Conservation (phyloP, 2,113 vertebrate genomes). For the Menura novaehollandiae region DNA sequence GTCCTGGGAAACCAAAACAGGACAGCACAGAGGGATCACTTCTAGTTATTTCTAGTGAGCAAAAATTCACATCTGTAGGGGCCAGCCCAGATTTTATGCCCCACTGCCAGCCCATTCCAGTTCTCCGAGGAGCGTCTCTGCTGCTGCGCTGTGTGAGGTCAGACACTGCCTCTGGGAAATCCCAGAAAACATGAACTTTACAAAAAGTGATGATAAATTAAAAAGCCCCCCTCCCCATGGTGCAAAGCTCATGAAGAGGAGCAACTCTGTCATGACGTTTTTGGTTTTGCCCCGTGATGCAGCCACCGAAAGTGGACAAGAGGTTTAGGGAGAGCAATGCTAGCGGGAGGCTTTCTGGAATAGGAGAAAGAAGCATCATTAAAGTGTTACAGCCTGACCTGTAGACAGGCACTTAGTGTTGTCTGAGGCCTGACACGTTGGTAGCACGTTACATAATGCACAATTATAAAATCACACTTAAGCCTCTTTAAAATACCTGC, state of each 20-base stretch:
- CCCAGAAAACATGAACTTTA: background rate
- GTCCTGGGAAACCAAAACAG: background rate
- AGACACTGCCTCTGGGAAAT: background rate
- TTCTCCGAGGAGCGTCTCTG: background rate
- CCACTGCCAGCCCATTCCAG: background rate
- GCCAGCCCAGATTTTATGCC: background rate
- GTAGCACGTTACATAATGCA: slow-evolving; percentile 33
- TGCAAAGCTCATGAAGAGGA: background rate
- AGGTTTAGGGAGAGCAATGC: background rate
- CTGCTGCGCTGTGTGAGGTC: background rate
- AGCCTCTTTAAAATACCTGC: slow-evolving; percentile 41
- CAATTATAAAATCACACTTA: slow-evolving; percentile 35
- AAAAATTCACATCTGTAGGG: background rate
- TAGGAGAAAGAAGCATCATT: background rate
- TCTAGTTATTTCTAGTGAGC: background rate
- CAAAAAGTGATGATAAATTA: background rate
- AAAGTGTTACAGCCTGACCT: background rate
- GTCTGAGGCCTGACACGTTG: background rate
- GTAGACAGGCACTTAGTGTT: background rate
- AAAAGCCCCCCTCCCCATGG: rapidly evolving
- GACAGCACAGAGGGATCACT: background rate
- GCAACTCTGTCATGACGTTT: background rate
- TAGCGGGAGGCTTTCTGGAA: background rate
- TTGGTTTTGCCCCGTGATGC: rapidly evolving
- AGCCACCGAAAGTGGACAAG: no score